Evolutionary conservation across 2,888 invertebrate genomes (phyloP).

Genomic region (Folsomia manolachei): DNA sequence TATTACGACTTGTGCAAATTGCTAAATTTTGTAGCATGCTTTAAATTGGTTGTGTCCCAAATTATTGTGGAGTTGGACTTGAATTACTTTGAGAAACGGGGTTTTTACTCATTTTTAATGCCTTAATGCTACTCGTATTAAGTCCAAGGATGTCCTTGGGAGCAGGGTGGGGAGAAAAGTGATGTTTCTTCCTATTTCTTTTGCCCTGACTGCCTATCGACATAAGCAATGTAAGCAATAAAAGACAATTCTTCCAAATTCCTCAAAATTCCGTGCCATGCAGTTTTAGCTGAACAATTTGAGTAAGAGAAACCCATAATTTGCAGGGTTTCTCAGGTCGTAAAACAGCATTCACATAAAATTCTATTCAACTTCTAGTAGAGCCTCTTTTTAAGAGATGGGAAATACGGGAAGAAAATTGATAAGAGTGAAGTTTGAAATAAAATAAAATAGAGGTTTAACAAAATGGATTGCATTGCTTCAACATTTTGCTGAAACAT

Average conservation of each 20-base stretch:
- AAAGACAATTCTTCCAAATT: slow-evolving; percentile 2
- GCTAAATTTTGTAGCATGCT: too few relatives aligned
- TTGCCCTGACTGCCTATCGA: neutral
- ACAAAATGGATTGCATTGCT: too few relatives aligned
- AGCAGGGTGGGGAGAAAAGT: neutral
- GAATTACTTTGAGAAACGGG: neutral
- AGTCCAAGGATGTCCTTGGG: neutral
- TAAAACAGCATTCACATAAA: neutral
- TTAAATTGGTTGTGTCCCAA: too few relatives aligned
- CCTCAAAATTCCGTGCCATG: neutral
- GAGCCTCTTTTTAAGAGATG: too few relatives aligned
- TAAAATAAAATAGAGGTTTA: too few relatives aligned
- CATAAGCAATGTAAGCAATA: neutral
- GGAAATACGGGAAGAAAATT: too few relatives aligned
- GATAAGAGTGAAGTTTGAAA: too few relatives aligned
- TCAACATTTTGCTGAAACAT: too few relatives aligned
- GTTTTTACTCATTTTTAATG: neutral
- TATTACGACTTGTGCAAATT: too few relatives aligned
- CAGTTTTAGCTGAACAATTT: neutral
- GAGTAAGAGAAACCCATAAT: neutral
- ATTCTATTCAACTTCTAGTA: neutral
- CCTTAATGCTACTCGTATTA: neutral
- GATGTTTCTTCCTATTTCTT: neutral
- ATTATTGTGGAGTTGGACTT: too few relatives aligned
- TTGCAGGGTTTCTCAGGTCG: neutral